phyloP scores from a whole-genome alignment of 92 coral and sea anemone species.

The Bergia sp. region DNA sequence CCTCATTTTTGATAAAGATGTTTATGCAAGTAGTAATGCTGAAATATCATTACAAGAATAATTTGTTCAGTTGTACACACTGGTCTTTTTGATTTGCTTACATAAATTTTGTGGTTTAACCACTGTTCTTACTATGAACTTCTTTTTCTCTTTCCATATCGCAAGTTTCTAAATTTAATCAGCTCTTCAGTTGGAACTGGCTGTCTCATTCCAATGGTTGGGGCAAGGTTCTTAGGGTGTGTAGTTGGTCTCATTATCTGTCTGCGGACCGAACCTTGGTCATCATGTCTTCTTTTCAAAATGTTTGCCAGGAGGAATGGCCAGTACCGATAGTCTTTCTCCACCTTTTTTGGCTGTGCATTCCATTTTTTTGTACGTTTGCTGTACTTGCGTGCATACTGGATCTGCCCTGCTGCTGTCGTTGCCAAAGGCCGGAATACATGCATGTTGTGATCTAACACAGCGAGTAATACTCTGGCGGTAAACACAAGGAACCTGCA shows the following conservation, averaged over 20 bases:
- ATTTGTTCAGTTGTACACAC: constrained; percentile 17
- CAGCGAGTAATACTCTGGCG: constrained; percentile 14
- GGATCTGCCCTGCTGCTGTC: constrained; percentile 24
- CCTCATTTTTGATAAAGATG: neutral
- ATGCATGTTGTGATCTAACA: constrained; percentile 33
- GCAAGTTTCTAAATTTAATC: constrained; percentile 27
- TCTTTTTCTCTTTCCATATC: constrained; percentile 18
- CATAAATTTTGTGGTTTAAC: neutral
- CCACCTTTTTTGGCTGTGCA: constrained; percentile 51
- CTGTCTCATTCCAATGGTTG: constrained; percentile 46
- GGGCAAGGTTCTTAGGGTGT: constrained; percentile 54
- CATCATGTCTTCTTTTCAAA: constrained; percentile 39
- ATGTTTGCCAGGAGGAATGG: constrained; percentile 46
- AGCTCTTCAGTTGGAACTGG: constrained; percentile 41
- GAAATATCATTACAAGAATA: constrained; percentile 16
- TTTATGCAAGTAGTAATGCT: constrained; percentile 4
- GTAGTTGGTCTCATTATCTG: constrained; percentile 28
- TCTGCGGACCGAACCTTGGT: constrained; percentile 35
- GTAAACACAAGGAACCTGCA: constrained; percentile 37
- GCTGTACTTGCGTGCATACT: constrained; percentile 51
- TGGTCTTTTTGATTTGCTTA: neutral
- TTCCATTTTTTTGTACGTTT: constrained; percentile 52
- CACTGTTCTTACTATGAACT: constrained; percentile 9
- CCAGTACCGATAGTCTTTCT: constrained; percentile 40
- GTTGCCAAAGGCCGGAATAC: constrained; percentile 20